Conservation (phyloP, 2,888 invertebrate species). For the Crematogaster levior region DNA sequence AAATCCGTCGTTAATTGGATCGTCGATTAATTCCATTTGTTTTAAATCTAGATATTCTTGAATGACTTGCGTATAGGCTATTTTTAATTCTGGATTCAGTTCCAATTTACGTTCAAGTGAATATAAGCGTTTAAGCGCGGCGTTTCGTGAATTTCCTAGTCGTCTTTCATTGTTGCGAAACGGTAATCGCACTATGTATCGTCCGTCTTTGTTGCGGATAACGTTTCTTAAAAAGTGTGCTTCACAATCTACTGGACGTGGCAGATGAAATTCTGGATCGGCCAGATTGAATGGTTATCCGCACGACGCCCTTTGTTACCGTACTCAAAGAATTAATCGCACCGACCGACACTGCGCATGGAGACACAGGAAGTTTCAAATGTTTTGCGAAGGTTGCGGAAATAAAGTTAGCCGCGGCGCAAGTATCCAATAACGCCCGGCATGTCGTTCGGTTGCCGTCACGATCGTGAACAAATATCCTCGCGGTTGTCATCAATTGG, state of each 20-base stretch:
- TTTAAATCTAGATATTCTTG: slow-evolving; percentile 9
- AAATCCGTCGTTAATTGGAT: background rate
- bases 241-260: slow-evolving; percentile 53
- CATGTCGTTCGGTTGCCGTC: background rate
- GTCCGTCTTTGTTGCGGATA: background rate
- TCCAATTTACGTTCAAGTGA: background rate
- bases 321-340: slow-evolving; percentile 49
- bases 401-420: background rate
- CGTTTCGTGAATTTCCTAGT: background rate
- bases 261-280: slow-evolving; percentile 66
- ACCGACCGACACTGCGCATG: slow-evolving; percentile 41
- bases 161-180: background rate
- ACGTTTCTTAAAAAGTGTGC: background rate
- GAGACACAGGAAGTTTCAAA: background rate
- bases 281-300: slow-evolving; percentile 56
- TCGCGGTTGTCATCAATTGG: background rate
- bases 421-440: background rate
- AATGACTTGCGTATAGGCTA: background rate
- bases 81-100: background rate
- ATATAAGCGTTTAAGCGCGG: background rate
- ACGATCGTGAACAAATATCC: background rate
- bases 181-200: background rate
- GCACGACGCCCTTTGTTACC: slow-evolving; percentile 13
- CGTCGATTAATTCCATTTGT: background rate
- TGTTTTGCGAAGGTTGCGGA: background rate